Conservation (phyloP, 2,888 invertebrate genomes). For the Epiblema foenella region DNA sequence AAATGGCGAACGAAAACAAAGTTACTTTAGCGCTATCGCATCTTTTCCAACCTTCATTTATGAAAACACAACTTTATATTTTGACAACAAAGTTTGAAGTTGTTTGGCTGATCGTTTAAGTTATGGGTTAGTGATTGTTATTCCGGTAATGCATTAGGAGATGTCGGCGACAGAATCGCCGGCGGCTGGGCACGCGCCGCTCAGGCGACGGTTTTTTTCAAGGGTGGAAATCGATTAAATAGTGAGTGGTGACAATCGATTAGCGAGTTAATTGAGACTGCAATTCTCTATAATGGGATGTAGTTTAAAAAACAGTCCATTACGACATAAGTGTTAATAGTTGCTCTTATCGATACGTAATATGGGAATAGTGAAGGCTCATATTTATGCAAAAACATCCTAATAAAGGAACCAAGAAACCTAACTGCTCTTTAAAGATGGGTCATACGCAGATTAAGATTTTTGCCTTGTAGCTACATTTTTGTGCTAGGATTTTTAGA, state of each 20-base stretch:
- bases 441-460: no score
- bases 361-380: no score
- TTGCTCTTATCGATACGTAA: no score
- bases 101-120: background rate
- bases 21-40: background rate
- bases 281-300: slow-evolving; percentile 8
- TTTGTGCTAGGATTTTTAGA: no score
- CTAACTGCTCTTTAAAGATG: no score
- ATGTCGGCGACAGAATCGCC: slow-evolving; percentile 60
- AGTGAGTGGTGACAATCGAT: slow-evolving; percentile 34
- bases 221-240: slow-evolving; percentile 37
- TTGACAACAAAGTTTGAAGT: background rate
- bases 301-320: background rate
- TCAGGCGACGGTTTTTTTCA: slow-evolving; percentile 49
- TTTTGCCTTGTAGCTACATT: no score
- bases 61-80: background rate
- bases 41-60: background rate
- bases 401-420: no score
- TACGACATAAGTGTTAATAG: background rate
- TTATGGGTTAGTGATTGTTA: slow-evolving; percentile 3
- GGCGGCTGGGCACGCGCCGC: slow-evolving; percentile 58
- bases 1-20: slow-evolving; percentile 18
- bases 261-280: slow-evolving; percentile 14
- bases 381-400: no score
- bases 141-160: slow-evolving; percentile 65